Conservation (phyloP, 2,113 vertebrate genomes). For the Suricata suricatta region DNA sequence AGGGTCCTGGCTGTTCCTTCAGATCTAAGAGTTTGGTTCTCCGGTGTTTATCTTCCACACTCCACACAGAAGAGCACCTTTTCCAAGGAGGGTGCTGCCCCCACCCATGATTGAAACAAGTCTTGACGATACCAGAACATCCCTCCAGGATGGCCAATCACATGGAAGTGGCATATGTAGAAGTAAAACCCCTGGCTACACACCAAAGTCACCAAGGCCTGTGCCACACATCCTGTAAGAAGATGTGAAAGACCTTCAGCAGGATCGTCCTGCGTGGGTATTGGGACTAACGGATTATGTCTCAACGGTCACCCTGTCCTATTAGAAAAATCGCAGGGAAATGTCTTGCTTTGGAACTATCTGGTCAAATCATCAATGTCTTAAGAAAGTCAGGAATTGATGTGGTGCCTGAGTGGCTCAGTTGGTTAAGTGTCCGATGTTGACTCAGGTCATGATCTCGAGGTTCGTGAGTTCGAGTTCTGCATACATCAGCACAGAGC, state of each 20-base stretch:
- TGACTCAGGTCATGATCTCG: too few species aligned
- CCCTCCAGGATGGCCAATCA: neutral
- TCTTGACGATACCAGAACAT: neutral
- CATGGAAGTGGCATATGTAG: neutral
- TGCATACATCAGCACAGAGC: too few species aligned
- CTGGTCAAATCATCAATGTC: neutral
- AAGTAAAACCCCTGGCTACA: neutral
- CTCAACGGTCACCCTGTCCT: too few species aligned
- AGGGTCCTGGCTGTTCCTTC: neutral
- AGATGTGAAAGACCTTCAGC: accelerated
- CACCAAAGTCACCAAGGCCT: neutral
- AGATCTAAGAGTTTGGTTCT: neutral
- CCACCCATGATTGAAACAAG: neutral
- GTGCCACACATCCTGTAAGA: neutral
- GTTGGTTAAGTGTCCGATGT: too few species aligned
- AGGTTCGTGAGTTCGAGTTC: too few species aligned
- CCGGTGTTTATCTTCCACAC: neutral
- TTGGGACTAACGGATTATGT: neutral
- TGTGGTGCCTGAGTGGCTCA: too few species aligned
- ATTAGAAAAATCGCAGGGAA: neutral
- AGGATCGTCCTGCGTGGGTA: neutral
- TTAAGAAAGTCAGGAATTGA: neutral
- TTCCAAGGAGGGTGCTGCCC: neutral
- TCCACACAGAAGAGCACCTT: neutral
- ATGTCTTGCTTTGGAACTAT: neutral